Percentiles rank a stretch among this genome's conserved stretches.
Conservation (phyloP, 2,113 vertebrate species). For the Anseranas semipalmata region DNA sequence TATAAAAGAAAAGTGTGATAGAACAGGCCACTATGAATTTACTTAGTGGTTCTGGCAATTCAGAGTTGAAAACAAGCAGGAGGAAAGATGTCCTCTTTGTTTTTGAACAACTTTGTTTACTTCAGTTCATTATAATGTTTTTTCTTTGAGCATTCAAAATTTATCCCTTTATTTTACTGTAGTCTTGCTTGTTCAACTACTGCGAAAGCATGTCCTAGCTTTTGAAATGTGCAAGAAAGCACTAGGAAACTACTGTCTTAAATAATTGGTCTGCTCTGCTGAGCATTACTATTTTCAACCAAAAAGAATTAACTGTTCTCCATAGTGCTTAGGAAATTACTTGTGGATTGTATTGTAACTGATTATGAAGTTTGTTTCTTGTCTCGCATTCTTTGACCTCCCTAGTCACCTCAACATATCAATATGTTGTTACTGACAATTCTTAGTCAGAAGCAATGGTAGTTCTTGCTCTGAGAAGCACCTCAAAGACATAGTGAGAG, state of each 20-base stretch:
- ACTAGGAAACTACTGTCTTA: background rate
- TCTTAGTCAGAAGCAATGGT: background rate
- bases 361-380: background rate
- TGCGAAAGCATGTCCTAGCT: background rate
- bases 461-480: background rate
- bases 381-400: fast-evolving
- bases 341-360: background rate
- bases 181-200: background rate
- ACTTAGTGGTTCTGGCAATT: conserved; percentile 12
- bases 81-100: background rate
- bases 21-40: conserved; percentile 11
- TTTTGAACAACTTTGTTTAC: conserved; percentile 5
- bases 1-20: conserved; percentile 42
- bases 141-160: background rate
- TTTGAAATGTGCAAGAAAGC: background rate
- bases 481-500: background rate
- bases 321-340: background rate
- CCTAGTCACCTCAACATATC: background rate
- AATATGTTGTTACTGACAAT: background rate
- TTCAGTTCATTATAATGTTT: background rate
- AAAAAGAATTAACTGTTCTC: background rate
- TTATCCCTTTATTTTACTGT: background rate
- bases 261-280: background rate
- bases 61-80: background rate
- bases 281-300: background rate